These are phyloP conservation scores for Arenaria interpres DNA, from an alignment of 2,113 vertebrate species.

Conservation along the genomic window DNA sequence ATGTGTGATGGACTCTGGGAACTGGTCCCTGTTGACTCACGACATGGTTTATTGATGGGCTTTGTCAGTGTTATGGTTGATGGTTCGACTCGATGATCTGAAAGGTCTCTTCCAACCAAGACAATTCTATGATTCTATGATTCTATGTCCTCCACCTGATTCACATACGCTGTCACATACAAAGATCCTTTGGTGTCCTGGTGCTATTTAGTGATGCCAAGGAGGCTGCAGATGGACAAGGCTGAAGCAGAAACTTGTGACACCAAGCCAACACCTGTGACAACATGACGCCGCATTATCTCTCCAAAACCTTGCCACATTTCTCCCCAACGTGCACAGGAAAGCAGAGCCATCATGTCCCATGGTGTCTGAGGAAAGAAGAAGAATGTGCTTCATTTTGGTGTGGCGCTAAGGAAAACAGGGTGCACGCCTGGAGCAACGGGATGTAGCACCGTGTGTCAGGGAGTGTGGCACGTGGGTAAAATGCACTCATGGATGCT, in stretches of 20 bases:
- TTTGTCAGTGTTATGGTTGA: too few relatives aligned
- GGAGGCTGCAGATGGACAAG: background rate
- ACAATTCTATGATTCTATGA: too few relatives aligned
- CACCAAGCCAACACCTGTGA: background rate
- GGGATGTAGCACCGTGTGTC: background rate
- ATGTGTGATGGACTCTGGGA: background rate
- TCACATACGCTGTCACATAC: background rate
- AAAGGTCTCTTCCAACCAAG: too few relatives aligned
- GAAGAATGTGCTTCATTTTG: background rate
- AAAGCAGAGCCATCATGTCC: background rate
- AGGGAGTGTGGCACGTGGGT: background rate
- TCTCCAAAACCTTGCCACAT: background rate
- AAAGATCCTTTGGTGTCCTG: background rate
- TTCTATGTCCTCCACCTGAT: background rate
- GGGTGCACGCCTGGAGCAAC: background rate
- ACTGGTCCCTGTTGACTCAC: background rate
- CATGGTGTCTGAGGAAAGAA: background rate
- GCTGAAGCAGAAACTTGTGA: background rate
- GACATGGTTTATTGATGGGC: too few relatives aligned
- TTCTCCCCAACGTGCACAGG: rapidly evolving
- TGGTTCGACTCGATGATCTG: too few relatives aligned
- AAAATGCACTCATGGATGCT: background rate
- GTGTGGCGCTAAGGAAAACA: background rate
- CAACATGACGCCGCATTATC: too few relatives aligned
- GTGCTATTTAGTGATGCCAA: background rate